Evolutionary conservation across 2,888 invertebrate species (phyloP), one percentile per base, ranked within the genome.

Genomic region (Physocephala rufipes): DNA sequence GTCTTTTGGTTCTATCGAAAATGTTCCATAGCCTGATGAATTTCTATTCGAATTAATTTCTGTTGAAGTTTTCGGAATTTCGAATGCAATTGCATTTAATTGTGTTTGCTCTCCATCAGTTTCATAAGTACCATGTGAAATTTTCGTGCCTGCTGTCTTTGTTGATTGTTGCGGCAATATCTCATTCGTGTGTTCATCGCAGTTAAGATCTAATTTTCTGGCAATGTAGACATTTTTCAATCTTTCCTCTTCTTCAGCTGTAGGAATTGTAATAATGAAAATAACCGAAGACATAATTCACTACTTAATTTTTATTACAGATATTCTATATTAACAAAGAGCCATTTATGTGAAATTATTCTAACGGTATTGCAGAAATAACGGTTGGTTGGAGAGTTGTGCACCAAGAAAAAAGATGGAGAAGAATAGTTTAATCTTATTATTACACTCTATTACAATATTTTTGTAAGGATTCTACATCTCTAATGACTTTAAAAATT

Each of bases 211-310:
- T 67, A 66, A 28, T 73, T 73, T 76, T 62, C 70, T 66, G 3
- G 65, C 55, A 16, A 73, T 30, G 49, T 73, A 75, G 63, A 76
- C 75, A 24, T 62, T 72, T 45, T 76, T 80, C 3, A 80, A 68
- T 26, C 79, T 81, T 55, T 82, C 80, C 81, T 90, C 90, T 76
- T 88, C 86, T 71, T 15, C 70, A 45, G 87, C 88, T 28, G 87
- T 87, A 5, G 90, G 90, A 24, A 90, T 87, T 74, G 87, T 88
- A 16, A 90, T 87, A 45, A 90, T 86, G 75, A 90, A 89, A 53
- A 90, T 81, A n/a, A 89, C 88, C 45, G 89, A 89, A 13, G 89
- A 85, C 89, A 89, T 89, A 2, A 61, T 68, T 61, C 12, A 47
- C 2, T 47, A 15, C 13, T 67, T 67, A 36, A 45, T 16, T 30